A percentile compares a stretch with the other conserved stretches of the same genome.
Evolutionary conservation across 2,797 vertebrate species (phyloP).

Genomic region (Siniperca obscura): DNA sequence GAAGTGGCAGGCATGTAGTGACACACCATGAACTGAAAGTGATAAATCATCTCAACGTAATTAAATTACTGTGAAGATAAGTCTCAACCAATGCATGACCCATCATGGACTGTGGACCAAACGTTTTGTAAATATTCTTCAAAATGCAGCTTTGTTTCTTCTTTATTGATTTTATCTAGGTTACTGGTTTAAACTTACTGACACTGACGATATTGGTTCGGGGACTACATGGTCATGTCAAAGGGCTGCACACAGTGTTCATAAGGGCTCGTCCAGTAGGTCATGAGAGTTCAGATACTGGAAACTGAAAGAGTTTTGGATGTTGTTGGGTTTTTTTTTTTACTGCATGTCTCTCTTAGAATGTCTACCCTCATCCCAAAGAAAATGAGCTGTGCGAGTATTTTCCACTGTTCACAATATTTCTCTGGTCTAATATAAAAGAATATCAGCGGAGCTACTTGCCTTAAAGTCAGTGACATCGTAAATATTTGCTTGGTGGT

Average conservation of each 20-base stretch:
- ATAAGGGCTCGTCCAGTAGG: not conserved
- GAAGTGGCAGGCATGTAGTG: too few relatives aligned
- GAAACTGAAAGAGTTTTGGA: not conserved
- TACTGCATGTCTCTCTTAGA: not conserved
- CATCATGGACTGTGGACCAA: not conserved
- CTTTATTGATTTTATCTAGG: not conserved
- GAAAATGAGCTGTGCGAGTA: not conserved
- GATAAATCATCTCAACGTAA: not conserved
- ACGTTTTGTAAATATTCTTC: not conserved
- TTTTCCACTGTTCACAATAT: not conserved
- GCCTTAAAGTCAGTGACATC: not conserved
- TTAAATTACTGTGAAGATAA: not conserved
- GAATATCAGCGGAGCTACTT: not conserved
- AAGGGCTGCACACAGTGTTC: not conserved
- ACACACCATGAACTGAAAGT: not conserved
- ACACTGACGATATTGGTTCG: not conserved
- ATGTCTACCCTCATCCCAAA: not conserved
- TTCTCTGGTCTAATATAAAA: not conserved
- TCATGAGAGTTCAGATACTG: not conserved
- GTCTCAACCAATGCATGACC: not conserved
- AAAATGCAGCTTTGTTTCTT: not conserved
- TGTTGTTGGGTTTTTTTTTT: not conserved
- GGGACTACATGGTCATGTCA: not conserved
- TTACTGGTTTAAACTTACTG: not conserved
- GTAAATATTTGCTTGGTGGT: conserved; percentile 21